A percentile compares a stretch with the other conserved stretches of the same genome.
phyloP scores from a whole-genome alignment of 2,797 vertebrate genomes.

The Fringilla coelebs region DNA sequence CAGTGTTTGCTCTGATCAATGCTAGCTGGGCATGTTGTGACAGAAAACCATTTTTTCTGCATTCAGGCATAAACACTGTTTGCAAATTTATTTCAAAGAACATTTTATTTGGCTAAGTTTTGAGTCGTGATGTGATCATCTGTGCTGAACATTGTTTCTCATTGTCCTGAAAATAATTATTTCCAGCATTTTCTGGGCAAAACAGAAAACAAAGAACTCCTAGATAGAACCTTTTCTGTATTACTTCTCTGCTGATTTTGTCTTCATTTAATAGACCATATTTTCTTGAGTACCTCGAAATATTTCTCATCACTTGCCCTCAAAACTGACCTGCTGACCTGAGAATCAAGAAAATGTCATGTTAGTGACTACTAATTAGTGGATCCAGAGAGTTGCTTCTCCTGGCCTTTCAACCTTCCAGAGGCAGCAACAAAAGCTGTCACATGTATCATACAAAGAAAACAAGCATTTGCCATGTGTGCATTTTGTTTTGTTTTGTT shows the following conservation, averaged over 20 bases:
- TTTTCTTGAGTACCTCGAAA: slow-evolving; percentile 59
- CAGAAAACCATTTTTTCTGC: not conserved
- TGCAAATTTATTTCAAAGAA: not conserved
- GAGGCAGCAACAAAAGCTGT: slow-evolving; percentile 71
- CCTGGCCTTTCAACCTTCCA: slow-evolving; percentile 77
- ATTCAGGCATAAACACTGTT: not conserved
- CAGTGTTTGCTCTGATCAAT: not conserved
- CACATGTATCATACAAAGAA: slow-evolving; percentile 75
- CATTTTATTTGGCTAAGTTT: not conserved
- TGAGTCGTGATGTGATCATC: not conserved
- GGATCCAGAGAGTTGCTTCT: slow-evolving; percentile 69
- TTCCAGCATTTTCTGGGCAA: not conserved
- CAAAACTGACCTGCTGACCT: slow-evolving; percentile 76
- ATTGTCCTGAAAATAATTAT: slow-evolving; percentile 4
- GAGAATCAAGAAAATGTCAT: slow-evolving; percentile 77
- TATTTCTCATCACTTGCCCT: slow-evolving; percentile 63
- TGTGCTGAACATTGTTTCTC: not conserved
- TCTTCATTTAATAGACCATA: not conserved
- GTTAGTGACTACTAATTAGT: slow-evolving; percentile 84
- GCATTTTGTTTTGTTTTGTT: not conserved
- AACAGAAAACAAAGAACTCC: slow-evolving; percentile 2
- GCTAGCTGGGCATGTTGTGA: not conserved
- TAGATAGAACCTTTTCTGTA: not conserved
- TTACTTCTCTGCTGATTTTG: not conserved
- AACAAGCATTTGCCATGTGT: slow-evolving; percentile 56